These are phyloP conservation scores for Scopus umbretta DNA, from an alignment of 2,113 vertebrate species.

Conservation along the genomic window DNA sequence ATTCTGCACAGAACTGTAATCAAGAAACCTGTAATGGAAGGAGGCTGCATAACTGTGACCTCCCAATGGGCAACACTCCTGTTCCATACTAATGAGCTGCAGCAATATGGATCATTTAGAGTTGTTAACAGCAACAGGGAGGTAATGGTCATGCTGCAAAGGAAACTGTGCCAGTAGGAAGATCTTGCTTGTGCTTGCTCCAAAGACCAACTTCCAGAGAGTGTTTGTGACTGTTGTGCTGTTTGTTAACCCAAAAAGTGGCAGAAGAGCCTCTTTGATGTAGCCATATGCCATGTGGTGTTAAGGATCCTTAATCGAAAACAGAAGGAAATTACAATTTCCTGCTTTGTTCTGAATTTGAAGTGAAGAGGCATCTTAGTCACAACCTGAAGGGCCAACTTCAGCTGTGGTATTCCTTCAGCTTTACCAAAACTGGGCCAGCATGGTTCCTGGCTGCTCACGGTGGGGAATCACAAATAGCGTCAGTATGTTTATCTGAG, in stretches of 20 bases:
- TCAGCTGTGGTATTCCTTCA: neutral
- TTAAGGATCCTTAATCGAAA: neutral
- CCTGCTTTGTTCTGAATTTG: neutral
- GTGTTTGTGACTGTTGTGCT: neutral
- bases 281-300: neutral
- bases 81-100: neutral
- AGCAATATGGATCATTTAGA: neutral
- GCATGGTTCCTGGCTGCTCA: neutral
- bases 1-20: neutral
- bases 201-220: neutral
- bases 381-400: neutral
- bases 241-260: neutral
- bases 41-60: neutral
- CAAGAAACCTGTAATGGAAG: neutral
- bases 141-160: neutral
- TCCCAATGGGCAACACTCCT: neutral
- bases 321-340: neutral
- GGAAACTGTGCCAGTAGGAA: neutral
- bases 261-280: neutral
- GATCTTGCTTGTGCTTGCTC: neutral
- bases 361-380: neutral
- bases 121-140: fast-evolving
- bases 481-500: neutral
- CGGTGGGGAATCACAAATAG: neutral
- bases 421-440: neutral